Conservation (phyloP, 2,113 vertebrate species). For the Eulemur macaco region DNA sequence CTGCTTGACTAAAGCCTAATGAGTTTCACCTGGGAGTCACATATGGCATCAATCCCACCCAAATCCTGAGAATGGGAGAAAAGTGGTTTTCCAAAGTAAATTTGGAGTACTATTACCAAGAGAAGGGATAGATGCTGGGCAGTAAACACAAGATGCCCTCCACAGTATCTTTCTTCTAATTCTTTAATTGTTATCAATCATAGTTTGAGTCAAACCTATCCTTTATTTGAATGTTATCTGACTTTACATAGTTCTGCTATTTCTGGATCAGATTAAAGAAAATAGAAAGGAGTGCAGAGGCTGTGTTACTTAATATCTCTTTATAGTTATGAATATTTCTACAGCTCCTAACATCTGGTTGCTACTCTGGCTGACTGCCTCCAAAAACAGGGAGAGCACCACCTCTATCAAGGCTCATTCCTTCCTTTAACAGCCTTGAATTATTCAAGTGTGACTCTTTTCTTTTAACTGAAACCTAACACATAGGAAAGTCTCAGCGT, state of each 20-base stretch:
- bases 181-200: neutral
- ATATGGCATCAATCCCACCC: neutral
- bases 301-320: neutral
- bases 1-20: neutral
- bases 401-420: neutral
- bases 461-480: neutral
- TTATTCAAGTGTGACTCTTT: neutral
- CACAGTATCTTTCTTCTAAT: neutral
- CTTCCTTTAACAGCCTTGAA: neutral
- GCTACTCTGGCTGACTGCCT: neutral
- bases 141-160: neutral
- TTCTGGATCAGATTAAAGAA: neutral
- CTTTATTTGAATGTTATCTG: neutral
- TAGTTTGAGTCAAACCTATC: neutral
- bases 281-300: neutral
- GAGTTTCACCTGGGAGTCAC: neutral
- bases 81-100: neutral
- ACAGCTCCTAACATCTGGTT: neutral
- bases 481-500: neutral
- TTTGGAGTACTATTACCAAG: neutral
- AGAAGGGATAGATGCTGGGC: neutral
- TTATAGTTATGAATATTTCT: neutral
- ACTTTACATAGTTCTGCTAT: neutral
- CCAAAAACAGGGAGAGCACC: neutral
- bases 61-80: neutral